Evolutionary conservation across 2,888 invertebrate species (phyloP).

Genomic region (Ryuthela nishihirai): DNA sequence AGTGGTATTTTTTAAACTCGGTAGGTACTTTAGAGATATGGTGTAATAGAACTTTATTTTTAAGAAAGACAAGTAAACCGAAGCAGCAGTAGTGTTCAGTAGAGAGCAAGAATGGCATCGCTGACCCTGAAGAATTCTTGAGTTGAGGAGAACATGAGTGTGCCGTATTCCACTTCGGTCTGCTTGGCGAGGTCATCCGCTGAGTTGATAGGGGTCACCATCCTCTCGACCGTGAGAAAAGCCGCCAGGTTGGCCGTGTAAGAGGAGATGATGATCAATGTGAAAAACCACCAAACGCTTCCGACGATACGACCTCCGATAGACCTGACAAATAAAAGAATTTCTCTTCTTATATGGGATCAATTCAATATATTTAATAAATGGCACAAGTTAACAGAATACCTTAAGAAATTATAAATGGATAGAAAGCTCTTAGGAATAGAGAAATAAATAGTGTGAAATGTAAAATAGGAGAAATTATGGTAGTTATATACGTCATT

Average conservation of each 20-base stretch:
- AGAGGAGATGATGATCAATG: slow-evolving; percentile 93
- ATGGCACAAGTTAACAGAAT: not conserved
- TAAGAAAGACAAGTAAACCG: too few species aligned
- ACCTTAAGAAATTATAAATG: not conserved
- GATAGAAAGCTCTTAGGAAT: too few species aligned
- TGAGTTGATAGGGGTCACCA: slow-evolving; percentile 91
- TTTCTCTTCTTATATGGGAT: not conserved
- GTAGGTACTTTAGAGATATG: too few species aligned
- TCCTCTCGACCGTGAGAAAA: slow-evolving; percentile 93
- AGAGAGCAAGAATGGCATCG: slow-evolving; percentile 5
- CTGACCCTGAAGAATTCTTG: slow-evolving; percentile 80
- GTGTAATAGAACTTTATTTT: too few species aligned
- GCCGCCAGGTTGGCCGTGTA: slow-evolving; percentile 99
- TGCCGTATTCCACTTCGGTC: slow-evolving; percentile 89
- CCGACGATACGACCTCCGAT: slow-evolving; percentile 93
- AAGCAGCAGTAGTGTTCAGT: too few species aligned
- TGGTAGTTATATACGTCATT: too few species aligned
- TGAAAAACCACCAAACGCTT: slow-evolving; percentile 99
- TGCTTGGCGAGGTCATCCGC: slow-evolving; percentile 86
- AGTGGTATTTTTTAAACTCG: too few species aligned
- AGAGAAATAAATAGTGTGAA: too few species aligned
- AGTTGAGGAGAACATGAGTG: slow-evolving; percentile 67
- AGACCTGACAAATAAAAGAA: slow-evolving; percentile 57
- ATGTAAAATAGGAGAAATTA: too few species aligned
- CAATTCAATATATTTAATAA: not conserved